phyloP scores from a whole-genome alignment of 1,140 invertebrate genomes.

The Drosophila sp. region DNA sequence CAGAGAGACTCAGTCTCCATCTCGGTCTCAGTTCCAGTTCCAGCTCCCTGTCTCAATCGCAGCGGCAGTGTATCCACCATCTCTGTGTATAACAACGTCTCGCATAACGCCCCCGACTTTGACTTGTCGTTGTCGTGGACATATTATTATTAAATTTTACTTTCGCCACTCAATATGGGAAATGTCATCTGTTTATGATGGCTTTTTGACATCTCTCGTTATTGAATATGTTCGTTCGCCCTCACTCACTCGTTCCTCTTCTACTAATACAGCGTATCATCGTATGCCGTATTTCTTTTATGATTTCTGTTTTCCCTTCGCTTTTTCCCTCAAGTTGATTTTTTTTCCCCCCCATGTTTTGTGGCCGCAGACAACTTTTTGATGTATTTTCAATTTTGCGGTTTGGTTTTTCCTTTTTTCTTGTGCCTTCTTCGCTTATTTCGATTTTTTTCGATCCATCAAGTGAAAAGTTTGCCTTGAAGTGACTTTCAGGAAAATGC shows the following conservation, averaged over 20 bases:
- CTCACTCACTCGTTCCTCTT: background rate
- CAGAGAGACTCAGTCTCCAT: slow-evolving; percentile 22
- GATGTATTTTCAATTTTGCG: slow-evolving; percentile 75
- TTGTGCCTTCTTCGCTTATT: slow-evolving; percentile 10
- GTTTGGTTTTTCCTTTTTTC: slow-evolving; percentile 44
- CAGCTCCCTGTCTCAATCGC: background rate
- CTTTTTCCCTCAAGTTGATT: background rate
- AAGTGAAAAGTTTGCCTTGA: slow-evolving; percentile 38
- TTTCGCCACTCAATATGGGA: slow-evolving; percentile 82
- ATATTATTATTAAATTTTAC: slow-evolving; percentile 82
- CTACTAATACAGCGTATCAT: slow-evolving; percentile 10
- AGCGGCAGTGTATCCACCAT: slow-evolving; percentile 21
- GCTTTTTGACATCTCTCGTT: slow-evolving; percentile 81
- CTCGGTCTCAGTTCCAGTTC: slow-evolving; percentile 13
- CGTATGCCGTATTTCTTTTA: slow-evolving; percentile 40
- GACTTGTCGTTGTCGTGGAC: slow-evolving; percentile 56
- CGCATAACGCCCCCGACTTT: slow-evolving; percentile 49
- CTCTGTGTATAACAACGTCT: slow-evolving; percentile 32
- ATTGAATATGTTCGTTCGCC: slow-evolving; percentile 70
- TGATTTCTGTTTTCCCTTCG: slow-evolving; percentile 32
- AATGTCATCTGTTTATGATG: slow-evolving; percentile 82
- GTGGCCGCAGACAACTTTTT: slow-evolving; percentile 60
- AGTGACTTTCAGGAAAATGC: slow-evolving; percentile 13
- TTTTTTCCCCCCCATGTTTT: slow-evolving; percentile 16
- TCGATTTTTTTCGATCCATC: slow-evolving; percentile 5